Evolutionary conservation across 2,888 invertebrate genomes (phyloP).

Genomic region (Thecocarcelia acutangulata): DNA sequence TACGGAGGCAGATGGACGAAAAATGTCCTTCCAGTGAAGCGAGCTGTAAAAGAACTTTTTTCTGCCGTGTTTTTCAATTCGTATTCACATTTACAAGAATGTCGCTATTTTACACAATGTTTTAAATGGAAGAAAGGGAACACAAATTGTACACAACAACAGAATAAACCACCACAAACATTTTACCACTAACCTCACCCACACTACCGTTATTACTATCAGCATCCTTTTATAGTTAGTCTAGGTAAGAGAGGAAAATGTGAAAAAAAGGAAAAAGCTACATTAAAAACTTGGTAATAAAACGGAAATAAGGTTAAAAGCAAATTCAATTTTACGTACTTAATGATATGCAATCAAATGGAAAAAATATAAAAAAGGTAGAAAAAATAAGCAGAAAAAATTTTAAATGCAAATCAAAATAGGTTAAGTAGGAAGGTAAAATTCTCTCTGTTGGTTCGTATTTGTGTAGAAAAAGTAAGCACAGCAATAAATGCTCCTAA

Average conservation of each 20-base stretch:
- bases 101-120: conserved; percentile 50
- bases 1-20: conserved; percentile 11
- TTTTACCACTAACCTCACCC: conserved; percentile 5
- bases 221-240: conserved; percentile 9
- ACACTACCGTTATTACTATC: background rate
- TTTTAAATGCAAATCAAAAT: conserved; percentile 70
- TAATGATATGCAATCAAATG: conserved; percentile 70
- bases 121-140: conserved; percentile 1
- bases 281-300: conserved; percentile 68
- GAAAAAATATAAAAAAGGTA: conserved; percentile 54
- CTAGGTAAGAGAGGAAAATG: conserved; percentile 23
- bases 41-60: background rate
- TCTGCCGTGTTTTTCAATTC: background rate
- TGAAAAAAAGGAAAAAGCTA: conserved; percentile 43
- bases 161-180: conserved; percentile 26
- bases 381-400: conserved; percentile 52
- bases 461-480: background rate
- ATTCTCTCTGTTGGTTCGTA: conserved; percentile 1
- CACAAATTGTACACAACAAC: conserved; percentile 27
- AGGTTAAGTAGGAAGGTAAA: conserved; percentile 69
- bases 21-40: background rate
- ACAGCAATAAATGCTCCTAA: background rate
- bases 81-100: conserved; percentile 24
- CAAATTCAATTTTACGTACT: conserved; percentile 68
- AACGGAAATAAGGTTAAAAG: conserved; percentile 69